A percentile compares a stretch with the other conserved stretches of the same genome.
These are phyloP conservation scores for Petrocephalus schoutedeni DNA, from an alignment of 2,797 vertebrate species.

Conservation along the genomic window DNA sequence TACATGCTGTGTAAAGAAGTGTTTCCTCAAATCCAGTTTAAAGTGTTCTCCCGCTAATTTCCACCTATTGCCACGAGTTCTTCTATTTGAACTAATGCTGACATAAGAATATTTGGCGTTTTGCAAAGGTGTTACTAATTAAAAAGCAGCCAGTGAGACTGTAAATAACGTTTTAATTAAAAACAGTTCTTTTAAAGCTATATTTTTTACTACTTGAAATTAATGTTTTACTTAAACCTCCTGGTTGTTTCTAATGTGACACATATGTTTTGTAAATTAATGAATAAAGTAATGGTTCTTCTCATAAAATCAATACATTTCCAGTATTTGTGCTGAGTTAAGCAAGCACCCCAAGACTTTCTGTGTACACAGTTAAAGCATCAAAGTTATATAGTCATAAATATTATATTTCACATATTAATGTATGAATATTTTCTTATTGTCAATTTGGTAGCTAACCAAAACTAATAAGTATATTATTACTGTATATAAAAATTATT, in stretches of 20 bases:
- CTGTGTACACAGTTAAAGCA: neutral
- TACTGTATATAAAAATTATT: no score
- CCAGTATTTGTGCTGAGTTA: neutral
- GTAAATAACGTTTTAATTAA: neutral
- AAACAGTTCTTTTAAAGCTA: neutral
- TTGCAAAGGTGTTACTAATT: neutral
- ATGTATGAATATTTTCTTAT: neutral
- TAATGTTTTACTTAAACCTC: neutral
- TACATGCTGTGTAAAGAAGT: no score
- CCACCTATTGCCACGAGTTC: no score
- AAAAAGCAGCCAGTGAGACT: neutral
- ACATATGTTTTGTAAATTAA: neutral
- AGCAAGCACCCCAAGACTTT: neutral
- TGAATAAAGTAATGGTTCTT: neutral
- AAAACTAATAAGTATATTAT: neutral
- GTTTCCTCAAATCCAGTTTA: no score
- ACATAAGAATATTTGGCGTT: no score
- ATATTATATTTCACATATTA: neutral
- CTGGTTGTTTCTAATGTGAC: neutral
- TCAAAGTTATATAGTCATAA: neutral
- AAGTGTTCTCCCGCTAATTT: no score
- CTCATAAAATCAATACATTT: neutral
- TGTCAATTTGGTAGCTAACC: neutral
- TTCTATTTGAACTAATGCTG: no score
- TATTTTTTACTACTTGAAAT: neutral